These are phyloP conservation scores for Melanostoma mellinum DNA, from an alignment of 2,888 invertebrate species.

Conservation along the genomic window DNA sequence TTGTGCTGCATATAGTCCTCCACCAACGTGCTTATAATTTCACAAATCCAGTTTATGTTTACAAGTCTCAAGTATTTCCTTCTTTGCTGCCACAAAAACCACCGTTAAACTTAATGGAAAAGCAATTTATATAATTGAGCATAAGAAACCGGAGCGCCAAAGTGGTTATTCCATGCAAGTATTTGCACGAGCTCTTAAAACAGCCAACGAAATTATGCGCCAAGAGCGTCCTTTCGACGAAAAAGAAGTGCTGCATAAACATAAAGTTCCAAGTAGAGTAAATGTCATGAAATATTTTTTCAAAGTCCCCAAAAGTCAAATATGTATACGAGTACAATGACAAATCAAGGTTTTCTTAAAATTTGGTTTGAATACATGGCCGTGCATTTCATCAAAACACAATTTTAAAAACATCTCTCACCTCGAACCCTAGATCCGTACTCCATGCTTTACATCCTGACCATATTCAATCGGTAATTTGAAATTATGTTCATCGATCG, in stretches of 20 bases:
- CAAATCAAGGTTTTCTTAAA: no score
- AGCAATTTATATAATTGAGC: constrained; percentile 45
- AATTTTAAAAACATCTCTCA: not conserved
- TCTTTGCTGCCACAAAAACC: constrained; percentile 33
- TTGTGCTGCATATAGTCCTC: not conserved
- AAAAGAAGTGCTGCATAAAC: constrained; percentile 20
- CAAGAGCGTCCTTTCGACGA: not conserved
- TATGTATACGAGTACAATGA: no score
- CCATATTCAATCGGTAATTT: constrained; percentile 11
- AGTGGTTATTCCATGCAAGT: not conserved
- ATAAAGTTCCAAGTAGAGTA: not conserved
- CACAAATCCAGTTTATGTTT: constrained; percentile 50
- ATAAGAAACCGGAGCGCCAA: constrained; percentile 21
- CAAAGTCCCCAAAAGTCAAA: no score
- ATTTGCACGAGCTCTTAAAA: not conserved
- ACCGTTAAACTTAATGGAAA: not conserved
- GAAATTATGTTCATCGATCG: constrained; percentile 2
- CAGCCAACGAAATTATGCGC: not conserved
- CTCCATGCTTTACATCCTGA: constrained; percentile 19
- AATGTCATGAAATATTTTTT: not conserved
- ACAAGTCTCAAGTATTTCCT: constrained; percentile 50
- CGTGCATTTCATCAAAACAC: no score
- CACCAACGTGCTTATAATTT: constrained; percentile 53
- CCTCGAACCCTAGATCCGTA: constrained; percentile 7
- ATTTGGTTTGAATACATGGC: no score